Evolutionary conservation across 2,797 vertebrate genomes (phyloP).

Genomic region (Myiothlypis coronata): DNA sequence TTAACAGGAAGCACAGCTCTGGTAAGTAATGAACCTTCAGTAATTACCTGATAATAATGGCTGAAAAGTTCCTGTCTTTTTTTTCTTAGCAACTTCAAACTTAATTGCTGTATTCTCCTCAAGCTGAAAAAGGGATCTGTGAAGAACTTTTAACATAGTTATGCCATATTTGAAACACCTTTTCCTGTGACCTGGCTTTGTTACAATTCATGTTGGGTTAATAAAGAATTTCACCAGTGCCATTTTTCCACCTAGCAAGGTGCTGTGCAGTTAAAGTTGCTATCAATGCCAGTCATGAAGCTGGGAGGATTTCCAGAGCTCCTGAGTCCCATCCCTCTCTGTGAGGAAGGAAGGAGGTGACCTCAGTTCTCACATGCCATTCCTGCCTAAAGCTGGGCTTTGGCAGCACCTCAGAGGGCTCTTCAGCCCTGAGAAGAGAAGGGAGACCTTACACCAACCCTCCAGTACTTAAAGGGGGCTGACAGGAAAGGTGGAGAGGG

Average conservation of each 20-base stretch:
- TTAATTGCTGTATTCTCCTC: background rate
- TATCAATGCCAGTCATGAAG: background rate
- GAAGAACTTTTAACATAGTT: background rate
- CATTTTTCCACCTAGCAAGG: background rate
- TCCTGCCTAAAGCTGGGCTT: background rate
- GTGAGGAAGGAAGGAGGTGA: background rate
- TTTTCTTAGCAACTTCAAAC: background rate
- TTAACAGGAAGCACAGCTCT: background rate
- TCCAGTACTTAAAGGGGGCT: background rate
- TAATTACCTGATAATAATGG: background rate
- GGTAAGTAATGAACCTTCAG: background rate
- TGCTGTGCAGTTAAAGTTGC: background rate
- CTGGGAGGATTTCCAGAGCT: background rate
- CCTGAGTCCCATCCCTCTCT: background rate
- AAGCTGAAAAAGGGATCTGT: background rate
- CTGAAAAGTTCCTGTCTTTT: background rate
- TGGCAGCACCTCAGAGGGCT: background rate
- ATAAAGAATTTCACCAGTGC: background rate
- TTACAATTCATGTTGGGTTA: background rate
- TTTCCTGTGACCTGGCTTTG: background rate
- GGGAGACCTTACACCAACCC: background rate
- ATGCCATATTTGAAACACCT: background rate
- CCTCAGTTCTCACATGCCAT: background rate
- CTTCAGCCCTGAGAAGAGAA: background rate
- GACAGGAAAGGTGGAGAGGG: background rate